These are phyloP conservation scores for Rhagium mordax DNA, from an alignment of 2,888 invertebrate species.

Conservation along the genomic window DNA sequence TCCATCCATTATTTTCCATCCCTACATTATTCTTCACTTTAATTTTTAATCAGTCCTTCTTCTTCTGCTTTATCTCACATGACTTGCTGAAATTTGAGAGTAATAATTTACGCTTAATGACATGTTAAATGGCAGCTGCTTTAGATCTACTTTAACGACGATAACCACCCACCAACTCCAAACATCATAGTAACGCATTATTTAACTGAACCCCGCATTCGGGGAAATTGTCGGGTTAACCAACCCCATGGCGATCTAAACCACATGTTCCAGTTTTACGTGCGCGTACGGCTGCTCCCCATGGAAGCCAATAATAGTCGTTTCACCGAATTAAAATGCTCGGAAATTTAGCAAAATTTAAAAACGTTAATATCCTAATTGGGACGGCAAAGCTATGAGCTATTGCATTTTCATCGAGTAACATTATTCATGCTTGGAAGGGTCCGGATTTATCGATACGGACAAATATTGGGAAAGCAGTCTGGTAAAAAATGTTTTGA, in stretches of 20 bases:
- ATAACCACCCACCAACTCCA: conserved; percentile 1
- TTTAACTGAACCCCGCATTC: conserved; percentile 19
- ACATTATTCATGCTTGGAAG: neutral
- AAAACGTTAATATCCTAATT: neutral
- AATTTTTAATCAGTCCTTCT: too few species aligned
- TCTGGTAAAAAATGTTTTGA: neutral
- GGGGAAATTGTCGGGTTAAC: conserved; percentile 7
- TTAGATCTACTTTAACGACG: too few species aligned
- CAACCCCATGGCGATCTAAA: conserved; percentile 16
- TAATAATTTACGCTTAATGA: too few species aligned
- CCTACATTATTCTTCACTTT: too few species aligned
- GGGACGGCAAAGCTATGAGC: neutral
- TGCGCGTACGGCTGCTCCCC: neutral
- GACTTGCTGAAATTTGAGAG: too few species aligned
- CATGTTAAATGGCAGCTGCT: too few species aligned
- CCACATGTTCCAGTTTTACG: conserved; percentile 31
- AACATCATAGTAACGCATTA: conserved; percentile 1
- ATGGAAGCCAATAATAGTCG: conserved; percentile 27
- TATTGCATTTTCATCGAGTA: neutral
- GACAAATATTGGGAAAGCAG: neutral
- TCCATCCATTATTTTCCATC: too few species aligned
- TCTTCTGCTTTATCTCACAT: too few species aligned
- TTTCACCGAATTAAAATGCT: conserved; percentile 13
- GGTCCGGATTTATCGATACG: neutral
- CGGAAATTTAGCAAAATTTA: neutral